Evolutionary conservation across 1,140 invertebrate species (phyloP), one percentile per base, ranked within the genome.

Genomic region (Trypoxylus dichotomus): DNA sequence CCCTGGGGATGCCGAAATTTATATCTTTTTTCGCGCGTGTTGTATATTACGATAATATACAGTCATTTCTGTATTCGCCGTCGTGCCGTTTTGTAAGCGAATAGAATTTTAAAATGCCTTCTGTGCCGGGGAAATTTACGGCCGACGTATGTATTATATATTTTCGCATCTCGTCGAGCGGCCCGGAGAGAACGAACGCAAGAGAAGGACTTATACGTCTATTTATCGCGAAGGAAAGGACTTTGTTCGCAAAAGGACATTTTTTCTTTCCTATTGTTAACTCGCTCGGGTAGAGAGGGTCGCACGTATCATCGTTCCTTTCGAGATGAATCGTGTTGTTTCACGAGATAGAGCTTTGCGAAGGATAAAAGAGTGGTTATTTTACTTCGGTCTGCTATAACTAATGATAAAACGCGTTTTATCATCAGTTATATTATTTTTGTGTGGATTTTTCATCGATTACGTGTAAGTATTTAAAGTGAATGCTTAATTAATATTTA

Each of bases 1-100:
- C 60, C 60, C 15, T 58, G 21, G 47, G 10, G 32, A 37, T 2
- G 21, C 21, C 11, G 60, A 29, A 68, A 68, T 68, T 68, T 68
- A 68, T 68, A 68, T 24, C 60, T 68, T 68, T 68, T 68, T 68
- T 68, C 60, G 27, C 8, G 60, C 11, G 60, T 6, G 60, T 29
- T 68, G 60, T 68, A 68, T 27, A 68, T 68, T 68, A 68, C 60
- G 24, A 68, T 68, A 68, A 68, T 68, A 68, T 68, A 68, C 60
- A 68, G 60, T 68, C 60, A 68, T 68, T 29, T 68, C 60, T 68
- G 60, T 68, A 68, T 68, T 68, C 60, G 24, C 32, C 32, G 10
- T 37, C 60, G 21, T 27, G 60, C 60, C 60, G 60, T 68, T 68
- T 68, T 68, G 60, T 68, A 68, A 68, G 60, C 60, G 60, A 29